Evolutionary conservation across 2,797 vertebrate species (phyloP).

Genomic region (Selene dorsalis): DNA sequence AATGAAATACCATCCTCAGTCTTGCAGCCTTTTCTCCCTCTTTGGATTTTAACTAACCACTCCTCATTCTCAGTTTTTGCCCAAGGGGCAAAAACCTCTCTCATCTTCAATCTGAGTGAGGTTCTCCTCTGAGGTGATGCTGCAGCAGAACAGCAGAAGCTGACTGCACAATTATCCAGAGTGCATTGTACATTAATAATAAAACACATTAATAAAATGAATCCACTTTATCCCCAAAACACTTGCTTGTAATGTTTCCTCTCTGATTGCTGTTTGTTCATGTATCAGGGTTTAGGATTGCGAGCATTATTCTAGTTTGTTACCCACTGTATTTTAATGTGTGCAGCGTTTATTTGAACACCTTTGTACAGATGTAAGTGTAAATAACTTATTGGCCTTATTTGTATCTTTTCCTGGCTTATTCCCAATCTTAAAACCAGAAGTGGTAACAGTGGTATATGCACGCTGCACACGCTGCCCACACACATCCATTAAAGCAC

Average conservation of each 20-base stretch:
- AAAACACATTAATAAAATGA: slow-evolving; percentile 46
- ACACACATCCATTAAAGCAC: slow-evolving; percentile 31
- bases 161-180: slow-evolving; percentile 73
- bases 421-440: neutral
- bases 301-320: slow-evolving; percentile 7
- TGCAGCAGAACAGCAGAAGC: slow-evolving; percentile 69
- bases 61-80: slow-evolving; percentile 51
- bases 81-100: slow-evolving; percentile 54
- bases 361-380: neutral
- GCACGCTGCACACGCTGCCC: slow-evolving; percentile 22
- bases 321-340: slow-evolving; percentile 3
- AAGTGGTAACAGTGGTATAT: slow-evolving; percentile 7
- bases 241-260: slow-evolving; percentile 29
- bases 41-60: slow-evolving; percentile 50
- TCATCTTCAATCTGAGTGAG: slow-evolving; percentile 67
- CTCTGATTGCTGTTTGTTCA: slow-evolving; percentile 37
- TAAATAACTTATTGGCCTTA: neutral
- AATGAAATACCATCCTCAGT: slow-evolving; percentile 7
- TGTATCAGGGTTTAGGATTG: slow-evolving; percentile 6
- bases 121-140: slow-evolving; percentile 61
- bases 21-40: slow-evolving; percentile 15
- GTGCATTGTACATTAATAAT: slow-evolving; percentile 75
- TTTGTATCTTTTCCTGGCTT: slow-evolving; percentile 3
- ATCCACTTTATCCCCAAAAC: slow-evolving; percentile 39
- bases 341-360: neutral